Evolutionary conservation across 1,140 invertebrate species (phyloP).

Genomic region (Drosophila biarmipes): DNA sequence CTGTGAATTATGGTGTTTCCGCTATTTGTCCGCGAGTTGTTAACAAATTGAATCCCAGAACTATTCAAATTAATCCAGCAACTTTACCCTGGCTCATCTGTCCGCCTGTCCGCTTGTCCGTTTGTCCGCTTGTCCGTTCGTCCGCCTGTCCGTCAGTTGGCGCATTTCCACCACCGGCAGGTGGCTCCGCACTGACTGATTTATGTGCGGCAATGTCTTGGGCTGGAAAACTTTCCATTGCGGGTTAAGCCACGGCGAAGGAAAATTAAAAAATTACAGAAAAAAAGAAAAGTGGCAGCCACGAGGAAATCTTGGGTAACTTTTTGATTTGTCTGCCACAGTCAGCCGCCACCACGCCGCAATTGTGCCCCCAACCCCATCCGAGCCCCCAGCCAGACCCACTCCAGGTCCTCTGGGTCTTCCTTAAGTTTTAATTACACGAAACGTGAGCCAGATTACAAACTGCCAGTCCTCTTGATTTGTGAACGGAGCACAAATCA

Average conservation of each 20-base stretch:
- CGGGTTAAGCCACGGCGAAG: slow-evolving; percentile 32
- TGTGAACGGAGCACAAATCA: slow-evolving; percentile 23
- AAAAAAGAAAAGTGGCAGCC: slow-evolving; percentile 14
- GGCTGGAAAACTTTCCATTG: slow-evolving; percentile 4
- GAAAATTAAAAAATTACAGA: slow-evolving; percentile 51
- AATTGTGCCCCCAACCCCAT: slow-evolving; percentile 6
- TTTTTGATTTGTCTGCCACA: slow-evolving; percentile 55
- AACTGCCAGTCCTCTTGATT: slow-evolving; percentile 37
- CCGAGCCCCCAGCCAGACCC: not conserved
- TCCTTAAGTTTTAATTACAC: slow-evolving; percentile 56
- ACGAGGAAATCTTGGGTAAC: slow-evolving; percentile 39
- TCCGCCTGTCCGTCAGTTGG: slow-evolving; percentile 10
- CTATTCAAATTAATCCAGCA: slow-evolving; percentile 37
- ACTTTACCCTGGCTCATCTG: slow-evolving; percentile 26
- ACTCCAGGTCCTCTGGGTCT: slow-evolving; percentile 3
- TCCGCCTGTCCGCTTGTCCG: not conserved
- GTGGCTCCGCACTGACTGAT: slow-evolving; percentile 36
- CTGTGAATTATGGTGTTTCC: not conserved
- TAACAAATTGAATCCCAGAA: slow-evolving; percentile 37
- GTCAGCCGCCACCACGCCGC: slow-evolving; percentile 3
- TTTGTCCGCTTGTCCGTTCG: not conserved
- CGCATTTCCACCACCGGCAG: slow-evolving; percentile 30
- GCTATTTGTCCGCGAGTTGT: not conserved
- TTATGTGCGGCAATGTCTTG: slow-evolving; percentile 40
- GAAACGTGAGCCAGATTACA: slow-evolving; percentile 55